Evolutionary conservation across 2,113 vertebrate genomes (phyloP).

Genomic region (Corynorhinus townsendii): DNA sequence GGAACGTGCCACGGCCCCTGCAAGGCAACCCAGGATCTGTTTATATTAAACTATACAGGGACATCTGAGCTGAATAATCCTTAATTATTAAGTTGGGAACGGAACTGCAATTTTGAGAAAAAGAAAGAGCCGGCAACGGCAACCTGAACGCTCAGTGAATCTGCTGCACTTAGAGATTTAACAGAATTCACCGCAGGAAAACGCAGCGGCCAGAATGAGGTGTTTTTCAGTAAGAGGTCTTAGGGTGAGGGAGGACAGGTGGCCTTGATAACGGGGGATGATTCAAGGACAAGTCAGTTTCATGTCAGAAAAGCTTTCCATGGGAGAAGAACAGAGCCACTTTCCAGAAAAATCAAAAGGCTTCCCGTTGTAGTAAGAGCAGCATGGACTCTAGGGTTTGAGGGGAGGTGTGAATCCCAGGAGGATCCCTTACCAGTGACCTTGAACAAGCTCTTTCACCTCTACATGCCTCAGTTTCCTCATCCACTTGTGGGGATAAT

Average conservation of each 20-base stretch:
- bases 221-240: not conserved
- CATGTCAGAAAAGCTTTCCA: not conserved
- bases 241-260: not conserved
- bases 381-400: not conserved
- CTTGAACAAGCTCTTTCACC: not conserved
- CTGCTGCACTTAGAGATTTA: not conserved
- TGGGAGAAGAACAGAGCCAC: not conserved
- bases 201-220: not conserved
- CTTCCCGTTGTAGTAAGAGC: accelerated
- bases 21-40: not conserved
- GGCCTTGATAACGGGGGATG: not conserved
- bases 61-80: not conserved
- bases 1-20: not conserved
- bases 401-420: not conserved
- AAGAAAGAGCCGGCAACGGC: not conserved
- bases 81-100: constrained; percentile 53
- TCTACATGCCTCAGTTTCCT: not conserved
- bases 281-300: not conserved
- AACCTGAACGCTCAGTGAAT: not conserved
- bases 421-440: not conserved
- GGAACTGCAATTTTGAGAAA: constrained; percentile 20
- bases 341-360: not conserved
- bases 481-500: not conserved
- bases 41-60: constrained; percentile 48
- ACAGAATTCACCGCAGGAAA: not conserved